These are phyloP conservation scores for Halcyon badia DNA, from an alignment of 2,797 vertebrate genomes.

Conservation along the genomic window DNA sequence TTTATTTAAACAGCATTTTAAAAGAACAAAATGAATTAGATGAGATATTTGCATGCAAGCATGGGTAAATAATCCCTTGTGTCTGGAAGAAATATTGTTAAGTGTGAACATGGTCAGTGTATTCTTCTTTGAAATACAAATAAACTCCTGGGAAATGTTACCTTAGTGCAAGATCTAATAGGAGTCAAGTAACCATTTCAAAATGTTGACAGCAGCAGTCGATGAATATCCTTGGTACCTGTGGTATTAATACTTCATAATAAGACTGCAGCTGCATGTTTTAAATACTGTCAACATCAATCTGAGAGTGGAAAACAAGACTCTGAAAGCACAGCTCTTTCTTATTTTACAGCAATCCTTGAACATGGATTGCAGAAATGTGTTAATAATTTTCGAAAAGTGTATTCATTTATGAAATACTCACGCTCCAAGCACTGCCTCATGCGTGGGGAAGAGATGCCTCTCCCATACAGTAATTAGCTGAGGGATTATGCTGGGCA, in stretches of 20 bases:
- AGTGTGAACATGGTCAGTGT: slow-evolving; percentile 24
- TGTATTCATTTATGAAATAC: not conserved
- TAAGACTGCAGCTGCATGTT: not conserved
- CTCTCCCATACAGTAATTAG: not conserved
- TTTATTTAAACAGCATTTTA: slow-evolving; percentile 44
- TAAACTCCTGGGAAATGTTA: slow-evolving; percentile 29
- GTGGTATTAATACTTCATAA: slow-evolving; percentile 18
- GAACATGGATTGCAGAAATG: not conserved
- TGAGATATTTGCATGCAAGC: slow-evolving; percentile 38
- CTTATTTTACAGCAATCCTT: not conserved
- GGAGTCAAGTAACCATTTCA: not conserved
- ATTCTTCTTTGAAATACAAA: slow-evolving; percentile 42
- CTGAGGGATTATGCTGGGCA: not conserved
- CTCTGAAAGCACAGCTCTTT: not conserved
- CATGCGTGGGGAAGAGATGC: not conserved
- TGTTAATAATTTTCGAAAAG: not conserved
- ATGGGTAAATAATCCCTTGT: slow-evolving; percentile 39
- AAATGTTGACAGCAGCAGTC: not conserved
- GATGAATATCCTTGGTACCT: not conserved
- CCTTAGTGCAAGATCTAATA: not conserved
- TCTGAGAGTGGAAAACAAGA: not conserved
- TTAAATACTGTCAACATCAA: not conserved
- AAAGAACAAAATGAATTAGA: slow-evolving; percentile 60
- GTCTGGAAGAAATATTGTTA: slow-evolving; percentile 38
- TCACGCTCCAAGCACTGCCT: not conserved